phyloP scores from a whole-genome alignment of 2,113 vertebrate species.

The Siniperca chuatsi region DNA sequence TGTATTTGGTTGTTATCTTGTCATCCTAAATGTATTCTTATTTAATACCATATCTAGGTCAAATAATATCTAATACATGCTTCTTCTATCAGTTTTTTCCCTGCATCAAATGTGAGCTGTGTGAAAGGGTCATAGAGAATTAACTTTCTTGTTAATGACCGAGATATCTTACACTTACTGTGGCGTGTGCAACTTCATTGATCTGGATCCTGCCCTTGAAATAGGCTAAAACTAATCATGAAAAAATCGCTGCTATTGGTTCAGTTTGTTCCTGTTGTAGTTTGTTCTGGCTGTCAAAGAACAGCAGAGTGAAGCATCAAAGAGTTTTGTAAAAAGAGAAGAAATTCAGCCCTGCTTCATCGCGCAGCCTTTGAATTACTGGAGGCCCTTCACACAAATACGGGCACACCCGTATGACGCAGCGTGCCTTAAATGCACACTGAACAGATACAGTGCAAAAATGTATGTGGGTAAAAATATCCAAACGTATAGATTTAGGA shows the following conservation, averaged over 20 bases:
- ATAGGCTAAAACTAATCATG: neutral
- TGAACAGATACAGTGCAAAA: neutral
- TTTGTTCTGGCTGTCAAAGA: slow-evolving; percentile 6
- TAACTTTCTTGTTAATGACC: neutral
- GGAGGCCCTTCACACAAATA: slow-evolving; percentile 26
- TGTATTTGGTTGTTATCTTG: neutral
- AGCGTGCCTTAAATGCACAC: neutral
- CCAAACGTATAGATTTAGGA: neutral
- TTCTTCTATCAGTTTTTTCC: neutral
- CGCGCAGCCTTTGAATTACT: slow-evolving; percentile 24
- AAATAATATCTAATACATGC: neutral
- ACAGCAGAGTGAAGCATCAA: slow-evolving; percentile 5
- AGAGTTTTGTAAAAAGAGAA: neutral
- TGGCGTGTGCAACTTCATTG: neutral
- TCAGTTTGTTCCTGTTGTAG: slow-evolving; percentile 14
- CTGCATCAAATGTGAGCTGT: neutral
- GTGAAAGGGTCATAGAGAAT: neutral
- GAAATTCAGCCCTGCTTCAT: slow-evolving; percentile 20
- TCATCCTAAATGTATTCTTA: neutral
- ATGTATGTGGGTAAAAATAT: neutral
- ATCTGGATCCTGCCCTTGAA: neutral
- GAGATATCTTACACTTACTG: neutral
- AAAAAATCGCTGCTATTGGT: neutral
- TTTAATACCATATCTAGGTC: neutral
- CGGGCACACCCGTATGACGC: too few species aligned